These are phyloP conservation scores for Ophioninae sp. DNA, from an alignment of 2,888 invertebrate genomes.

Conservation along the genomic window DNA sequence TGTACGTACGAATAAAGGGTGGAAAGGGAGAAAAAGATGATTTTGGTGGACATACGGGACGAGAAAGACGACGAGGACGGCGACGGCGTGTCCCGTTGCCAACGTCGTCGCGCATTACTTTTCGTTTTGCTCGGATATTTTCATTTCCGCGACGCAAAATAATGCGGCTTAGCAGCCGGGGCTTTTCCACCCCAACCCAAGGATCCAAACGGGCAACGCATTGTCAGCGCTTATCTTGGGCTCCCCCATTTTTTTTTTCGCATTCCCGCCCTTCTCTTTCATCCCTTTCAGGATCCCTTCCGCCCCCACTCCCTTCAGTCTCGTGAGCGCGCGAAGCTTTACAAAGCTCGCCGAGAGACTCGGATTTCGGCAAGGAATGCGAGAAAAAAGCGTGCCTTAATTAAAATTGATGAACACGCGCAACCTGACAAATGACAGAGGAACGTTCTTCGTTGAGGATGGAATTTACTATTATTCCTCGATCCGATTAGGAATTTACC, in stretches of 20 bases:
- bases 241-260: conserved; percentile 18
- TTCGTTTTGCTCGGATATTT: conserved; percentile 64
- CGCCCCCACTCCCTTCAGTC: background rate
- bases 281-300: background rate
- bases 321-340: conserved; percentile 25
- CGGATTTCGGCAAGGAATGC: conserved; percentile 52
- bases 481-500: too few species aligned
- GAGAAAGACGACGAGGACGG: conserved; percentile 30
- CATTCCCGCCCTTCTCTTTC: conserved; percentile 13
- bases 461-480: background rate
- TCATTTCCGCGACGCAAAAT: conserved; percentile 64
- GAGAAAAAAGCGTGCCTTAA: conserved; percentile 36
- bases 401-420: conserved; percentile 36
- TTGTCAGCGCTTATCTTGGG: conserved; percentile 47
- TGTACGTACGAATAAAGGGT: background rate
- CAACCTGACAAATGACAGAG: background rate
- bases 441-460: conserved; percentile 12
- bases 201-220: conserved; percentile 48
- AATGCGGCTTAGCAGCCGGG: conserved; percentile 62
- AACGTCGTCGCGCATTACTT: conserved; percentile 60
- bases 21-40: conserved; percentile 17
- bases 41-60: conserved; percentile 17
- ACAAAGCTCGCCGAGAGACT: conserved; percentile 19
- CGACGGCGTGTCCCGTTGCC: conserved; percentile 53
- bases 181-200: conserved; percentile 41